A percentile compares a stretch with the other conserved stretches of the same genome.
Conservation (phyloP, 2,113 vertebrate genomes). For the Chitala chitala region DNA sequence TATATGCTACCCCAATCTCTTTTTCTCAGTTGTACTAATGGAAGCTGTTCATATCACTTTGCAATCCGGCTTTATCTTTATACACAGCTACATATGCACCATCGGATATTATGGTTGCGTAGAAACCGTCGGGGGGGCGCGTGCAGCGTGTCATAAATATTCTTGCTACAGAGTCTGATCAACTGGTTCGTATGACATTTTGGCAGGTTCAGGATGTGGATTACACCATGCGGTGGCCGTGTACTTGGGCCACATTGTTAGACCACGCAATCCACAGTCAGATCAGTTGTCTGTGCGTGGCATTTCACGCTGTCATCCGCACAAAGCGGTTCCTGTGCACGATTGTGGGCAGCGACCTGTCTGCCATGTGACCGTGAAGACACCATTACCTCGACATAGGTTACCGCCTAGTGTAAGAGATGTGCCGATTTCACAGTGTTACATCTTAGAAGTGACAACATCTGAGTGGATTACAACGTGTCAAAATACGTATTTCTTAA, state of each 20-base stretch:
- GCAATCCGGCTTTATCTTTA: conserved; percentile 27
- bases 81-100: conserved; percentile 26
- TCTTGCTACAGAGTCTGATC: conserved; percentile 29
- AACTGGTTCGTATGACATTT: conserved; percentile 18
- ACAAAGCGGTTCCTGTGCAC: neutral
- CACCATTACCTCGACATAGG: neutral
- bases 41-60: neutral
- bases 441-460: neutral
- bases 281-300: neutral
- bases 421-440: neutral
- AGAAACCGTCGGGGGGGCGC: conserved; percentile 26
- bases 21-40: no score
- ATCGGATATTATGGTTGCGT: conserved; percentile 39
- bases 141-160: conserved; percentile 40
- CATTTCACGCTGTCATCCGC: neutral
- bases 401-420: neutral
- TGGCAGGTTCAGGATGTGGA: neutral
- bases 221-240: neutral
- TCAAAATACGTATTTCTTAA: neutral
- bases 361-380: neutral
- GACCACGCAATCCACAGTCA: neutral
- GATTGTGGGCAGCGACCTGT: neutral
- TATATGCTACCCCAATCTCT: no score
- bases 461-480: neutral
- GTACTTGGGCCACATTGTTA: neutral